Base-by-base conservation (phyloP, 2,888 invertebrate genomes). In the Zele albiditarsus region DNA sequence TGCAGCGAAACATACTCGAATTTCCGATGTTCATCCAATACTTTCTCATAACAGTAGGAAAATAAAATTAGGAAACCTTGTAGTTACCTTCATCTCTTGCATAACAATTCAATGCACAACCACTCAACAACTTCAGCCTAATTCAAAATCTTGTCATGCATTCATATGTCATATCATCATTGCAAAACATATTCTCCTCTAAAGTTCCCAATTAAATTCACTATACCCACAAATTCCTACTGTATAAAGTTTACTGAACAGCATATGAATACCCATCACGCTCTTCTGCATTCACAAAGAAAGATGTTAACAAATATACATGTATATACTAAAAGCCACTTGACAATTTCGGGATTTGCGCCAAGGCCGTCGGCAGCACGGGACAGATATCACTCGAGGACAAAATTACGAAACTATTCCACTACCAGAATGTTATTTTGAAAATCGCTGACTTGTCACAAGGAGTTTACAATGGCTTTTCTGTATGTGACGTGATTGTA, bases 271-370 rank as follows among this genome's bases (percentile, higher is more conserved):
- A 42, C 12, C 42, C 42, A 5, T 46, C 31, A 31, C 25, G 33
- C 33, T 25, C 33, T 58, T 53, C 31, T 38, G 31, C 33, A n/a
- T 33, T 58, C 38, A 28, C 58, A 27, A 28, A 25, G 27, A 67
- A 73, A 33, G 28, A 49, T 42, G 10, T 14, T 42, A 42, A 42
- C 14, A 42, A 42, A 5, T 5, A 33, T 42, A n/a, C 5, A 46
- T 16, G 10, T n/a, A 46, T n/a, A 46, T n/a, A 31, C 31, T 72
- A 75, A 77, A 68, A 65, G 65, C 42, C 73, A 73, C 71, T 71
- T 77, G 78, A 78, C 75, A 78, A 78, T 75, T 77, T 78, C 27
- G 75, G 75, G 75, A 78, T 78, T 78, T 71, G 66, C 77, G 70
- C 31, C 65, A 25, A 31, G 57, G 27, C 23, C 20, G 33, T 67